Percentiles rank a stretch among this genome's conserved stretches.
These are phyloP conservation scores for Xylocopa sonorina DNA, from an alignment of 1,140 invertebrate genomes.

Conservation along the genomic window DNA sequence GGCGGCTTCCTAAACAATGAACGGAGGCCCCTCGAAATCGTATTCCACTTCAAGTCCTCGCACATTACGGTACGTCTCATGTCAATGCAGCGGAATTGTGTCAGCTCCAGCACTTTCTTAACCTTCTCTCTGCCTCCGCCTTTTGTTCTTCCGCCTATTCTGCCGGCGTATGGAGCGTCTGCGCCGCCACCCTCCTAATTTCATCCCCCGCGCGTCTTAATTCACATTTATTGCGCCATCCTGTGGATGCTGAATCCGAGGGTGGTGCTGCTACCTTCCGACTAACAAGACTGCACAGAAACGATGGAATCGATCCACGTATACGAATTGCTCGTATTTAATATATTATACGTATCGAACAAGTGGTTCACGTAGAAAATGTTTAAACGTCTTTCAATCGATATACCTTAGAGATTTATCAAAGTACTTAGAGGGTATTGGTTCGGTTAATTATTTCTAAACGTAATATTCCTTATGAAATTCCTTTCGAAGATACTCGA, in stretches of 20 bases:
- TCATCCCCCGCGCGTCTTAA: constrained; percentile 41
- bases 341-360: too few species aligned
- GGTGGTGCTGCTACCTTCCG: not conserved
- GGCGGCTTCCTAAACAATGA: constrained; percentile 52
- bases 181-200: constrained; percentile 36
- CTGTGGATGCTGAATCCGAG: not conserved
- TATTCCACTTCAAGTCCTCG: constrained; percentile 63
- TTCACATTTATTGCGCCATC: constrained; percentile 19
- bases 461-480: too few species aligned
- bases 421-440: too few species aligned
- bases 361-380: too few species aligned
- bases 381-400: too few species aligned
- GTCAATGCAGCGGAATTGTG: constrained; percentile 62
- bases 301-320: too few species aligned
- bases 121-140: constrained; percentile 47
- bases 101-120: constrained; percentile 61
- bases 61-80: constrained; percentile 58
- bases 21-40: constrained; percentile 63
- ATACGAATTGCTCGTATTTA: too few species aligned
- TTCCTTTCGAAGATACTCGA: too few species aligned
- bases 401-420: too few species aligned
- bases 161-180: constrained; percentile 21
- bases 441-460: too few species aligned
- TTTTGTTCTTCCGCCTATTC: constrained; percentile 46
- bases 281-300: too few species aligned